These are phyloP conservation scores for Ferdinandea cuprea DNA, from an alignment of 2,888 invertebrate species.

Conservation along the genomic window DNA sequence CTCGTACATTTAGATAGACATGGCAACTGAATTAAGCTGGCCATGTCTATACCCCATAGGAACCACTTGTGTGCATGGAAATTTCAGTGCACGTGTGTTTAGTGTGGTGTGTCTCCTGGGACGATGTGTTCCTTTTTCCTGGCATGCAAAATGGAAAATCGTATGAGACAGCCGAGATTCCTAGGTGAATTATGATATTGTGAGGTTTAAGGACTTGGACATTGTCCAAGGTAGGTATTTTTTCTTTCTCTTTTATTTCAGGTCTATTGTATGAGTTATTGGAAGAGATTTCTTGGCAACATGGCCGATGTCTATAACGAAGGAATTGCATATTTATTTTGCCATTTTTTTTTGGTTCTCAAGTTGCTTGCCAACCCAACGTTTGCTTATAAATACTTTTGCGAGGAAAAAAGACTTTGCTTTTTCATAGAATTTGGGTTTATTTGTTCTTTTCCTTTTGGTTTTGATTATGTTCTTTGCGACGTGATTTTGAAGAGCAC, in stretches of 20 bases:
- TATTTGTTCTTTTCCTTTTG: no score
- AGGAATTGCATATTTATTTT: conserved; percentile 17
- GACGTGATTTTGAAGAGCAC: no score
- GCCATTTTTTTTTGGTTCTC: background rate
- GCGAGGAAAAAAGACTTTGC: background rate
- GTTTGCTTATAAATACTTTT: background rate
- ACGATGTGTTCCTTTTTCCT: conserved; percentile 22
- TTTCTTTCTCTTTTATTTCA: background rate
- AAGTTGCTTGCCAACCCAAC: background rate
- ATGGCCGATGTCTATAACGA: conserved; percentile 2
- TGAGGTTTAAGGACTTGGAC: conserved; percentile 57
- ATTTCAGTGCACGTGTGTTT: background rate
- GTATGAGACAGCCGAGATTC: conserved; percentile 52
- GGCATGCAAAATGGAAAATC: conserved; percentile 69
- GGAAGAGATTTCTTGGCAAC: conserved; percentile 52
- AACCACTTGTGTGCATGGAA: conserved; percentile 42
- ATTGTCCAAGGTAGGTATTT: conserved; percentile 31
- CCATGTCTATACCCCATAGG: no score
- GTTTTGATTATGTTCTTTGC: no score
- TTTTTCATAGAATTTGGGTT: background rate
- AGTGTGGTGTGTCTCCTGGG: background rate
- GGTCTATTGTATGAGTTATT: conserved; percentile 5
- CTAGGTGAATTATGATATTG: conserved; percentile 61
- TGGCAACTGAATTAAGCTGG: conserved; percentile 33
- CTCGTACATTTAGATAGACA: no score